phyloP scores from a whole-genome alignment of 2,888 invertebrate genomes.

The Patella depressa region DNA sequence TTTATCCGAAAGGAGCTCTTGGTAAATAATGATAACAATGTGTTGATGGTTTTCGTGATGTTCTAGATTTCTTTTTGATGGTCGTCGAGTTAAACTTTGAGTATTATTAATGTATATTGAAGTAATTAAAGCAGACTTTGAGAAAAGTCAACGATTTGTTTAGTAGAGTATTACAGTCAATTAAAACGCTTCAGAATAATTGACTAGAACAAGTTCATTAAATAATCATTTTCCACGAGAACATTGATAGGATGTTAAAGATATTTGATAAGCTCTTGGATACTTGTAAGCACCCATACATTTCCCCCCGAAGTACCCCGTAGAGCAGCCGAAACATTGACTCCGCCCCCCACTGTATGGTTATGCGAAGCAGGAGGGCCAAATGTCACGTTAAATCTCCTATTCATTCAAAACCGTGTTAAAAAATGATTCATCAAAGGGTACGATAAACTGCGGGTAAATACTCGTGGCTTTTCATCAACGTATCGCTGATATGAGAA shows the following conservation, averaged over 20 bases:
- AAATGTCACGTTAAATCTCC: background rate
- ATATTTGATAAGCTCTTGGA: constrained; percentile 8
- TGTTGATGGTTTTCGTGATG: too few species aligned
- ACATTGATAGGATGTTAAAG: constrained; percentile 10
- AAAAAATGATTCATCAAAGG: constrained; percentile 10
- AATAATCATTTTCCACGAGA: constrained; percentile 26
- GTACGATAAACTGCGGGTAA: background rate
- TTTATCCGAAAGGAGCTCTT: too few species aligned
- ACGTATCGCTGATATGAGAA: background rate
- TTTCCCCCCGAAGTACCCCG: background rate
- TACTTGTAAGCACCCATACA: constrained; percentile 2
- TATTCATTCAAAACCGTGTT: background rate
- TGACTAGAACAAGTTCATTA: constrained; percentile 29
- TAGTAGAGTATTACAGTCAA: constrained; percentile 9
- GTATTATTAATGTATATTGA: constrained; percentile 5
- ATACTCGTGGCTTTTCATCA: constrained; percentile 8
- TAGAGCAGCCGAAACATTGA: background rate
- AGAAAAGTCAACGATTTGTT: background rate
- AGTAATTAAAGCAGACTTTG: background rate
- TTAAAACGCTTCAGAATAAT: constrained; percentile 7
- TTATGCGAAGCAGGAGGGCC: background rate
- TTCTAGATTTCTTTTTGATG: too few species aligned
- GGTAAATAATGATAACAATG: too few species aligned
- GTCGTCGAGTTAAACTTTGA: background rate
- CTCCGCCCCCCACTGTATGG: background rate